Base-by-base conservation (phyloP, 2,797 vertebrate genomes). In the Pogoniulus pusillus region DNA sequence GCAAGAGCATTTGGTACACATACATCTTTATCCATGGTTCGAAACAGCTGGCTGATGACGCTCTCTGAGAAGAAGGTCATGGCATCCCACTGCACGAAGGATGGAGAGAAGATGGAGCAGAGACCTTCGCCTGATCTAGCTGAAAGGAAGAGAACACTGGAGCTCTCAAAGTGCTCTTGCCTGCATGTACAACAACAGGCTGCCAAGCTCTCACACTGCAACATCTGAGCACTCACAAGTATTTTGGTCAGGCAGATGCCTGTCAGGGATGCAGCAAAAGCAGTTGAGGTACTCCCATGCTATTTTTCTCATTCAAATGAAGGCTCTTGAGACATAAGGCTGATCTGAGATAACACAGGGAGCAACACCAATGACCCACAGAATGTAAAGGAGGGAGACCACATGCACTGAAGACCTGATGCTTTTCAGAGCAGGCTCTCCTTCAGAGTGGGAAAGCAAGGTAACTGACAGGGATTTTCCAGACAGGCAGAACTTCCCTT, bases 1-100 rank as follows among this genome's bases (percentile, higher is more conserved):
- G 49, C 29, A 71, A 78, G 3, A 77, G 19, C 27, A 69, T 43
- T 9, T 24, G 69, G 75, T 53, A 84, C 84, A 97, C 96, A 24
- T 98, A 99, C 99, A 93, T 99, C 98, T 91, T 98, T 98, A 29
- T 98, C 98, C 82, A 99, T 74, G 57, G 95, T 97, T 97, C 98
- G 98, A 85, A 99, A 98, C 91, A 99, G 97, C 96, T 99, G 98
- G 73, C 98, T 96, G 92, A 98, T 96, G 82, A 98, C 96, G 6
- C 98, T 98, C 96, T 99, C 99, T 6, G 98, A 97, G 97, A 99
- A 99, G 95, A 98, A 98, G 1, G 99, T 99, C 98, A 99, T 98
- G 59, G 99, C 99, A 35, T 99, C 99, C 99, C 99, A 99, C 82
- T 99, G 98, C 68, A 98, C 97, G 78, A 98, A 98, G 32, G 98